Evolutionary conservation across 2,797 vertebrate genomes (phyloP).

Genomic region (Helicolenus hilgendorfi): DNA sequence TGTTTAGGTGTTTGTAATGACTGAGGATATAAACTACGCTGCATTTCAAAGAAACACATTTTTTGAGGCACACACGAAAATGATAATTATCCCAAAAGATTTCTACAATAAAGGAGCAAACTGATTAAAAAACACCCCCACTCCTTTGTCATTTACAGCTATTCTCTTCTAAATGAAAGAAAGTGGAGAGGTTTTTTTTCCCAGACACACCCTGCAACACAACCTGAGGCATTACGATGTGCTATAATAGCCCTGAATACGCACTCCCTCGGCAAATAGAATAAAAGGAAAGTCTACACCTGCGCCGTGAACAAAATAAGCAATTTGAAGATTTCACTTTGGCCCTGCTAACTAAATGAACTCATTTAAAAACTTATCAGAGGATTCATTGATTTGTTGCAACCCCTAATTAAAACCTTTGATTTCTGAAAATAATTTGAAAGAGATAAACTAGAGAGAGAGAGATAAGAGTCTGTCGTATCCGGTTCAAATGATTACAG

Average conservation of each 20-base stretch:
- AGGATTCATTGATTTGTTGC: background rate
- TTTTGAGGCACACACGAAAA: conserved; percentile 16
- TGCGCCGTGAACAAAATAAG: background rate
- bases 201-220: background rate
- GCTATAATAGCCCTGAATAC: background rate
- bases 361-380: background rate
- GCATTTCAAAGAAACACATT: conserved; percentile 22
- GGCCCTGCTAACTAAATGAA: background rate
- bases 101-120: conserved; percentile 1
- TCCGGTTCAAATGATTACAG: background rate
- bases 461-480: background rate
- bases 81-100: conserved; percentile 1
- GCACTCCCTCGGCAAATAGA: background rate
- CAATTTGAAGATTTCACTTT: background rate
- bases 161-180: conserved; percentile 5
- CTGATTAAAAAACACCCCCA: conserved; percentile 3
- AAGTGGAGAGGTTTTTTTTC: background rate
- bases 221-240: background rate
- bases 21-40: background rate
- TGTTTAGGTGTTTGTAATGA: background rate
- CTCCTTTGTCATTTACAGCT: background rate
- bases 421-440: background rate
- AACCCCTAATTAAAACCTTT: background rate
- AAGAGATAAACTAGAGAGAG: background rate
- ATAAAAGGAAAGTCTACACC: background rate